phyloP scores from a whole-genome alignment of 2,797 vertebrate species.

The Garrulus glandarius region DNA sequence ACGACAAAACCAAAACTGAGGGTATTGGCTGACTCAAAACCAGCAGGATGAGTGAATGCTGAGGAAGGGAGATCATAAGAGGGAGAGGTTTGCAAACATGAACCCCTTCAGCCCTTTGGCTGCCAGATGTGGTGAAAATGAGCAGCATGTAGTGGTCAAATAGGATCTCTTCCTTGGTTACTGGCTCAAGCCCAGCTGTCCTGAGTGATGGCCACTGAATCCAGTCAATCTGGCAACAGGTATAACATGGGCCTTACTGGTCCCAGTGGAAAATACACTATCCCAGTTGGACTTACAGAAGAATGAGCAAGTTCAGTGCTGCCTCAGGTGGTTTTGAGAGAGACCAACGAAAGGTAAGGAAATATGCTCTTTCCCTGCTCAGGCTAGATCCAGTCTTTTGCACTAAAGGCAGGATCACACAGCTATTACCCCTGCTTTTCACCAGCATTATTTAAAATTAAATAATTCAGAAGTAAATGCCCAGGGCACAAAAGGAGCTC shows the following conservation, averaged over 20 bases:
- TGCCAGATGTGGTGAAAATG: neutral
- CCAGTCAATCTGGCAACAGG: neutral
- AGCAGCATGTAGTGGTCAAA: neutral
- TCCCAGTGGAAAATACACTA: neutral
- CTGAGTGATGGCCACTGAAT: neutral
- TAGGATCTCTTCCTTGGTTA: neutral
- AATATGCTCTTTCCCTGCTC: neutral
- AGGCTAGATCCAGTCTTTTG: neutral
- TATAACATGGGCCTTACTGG: neutral
- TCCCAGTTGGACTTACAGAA: neutral
- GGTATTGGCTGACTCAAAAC: neutral
- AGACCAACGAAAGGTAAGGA: neutral
- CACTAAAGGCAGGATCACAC: neutral
- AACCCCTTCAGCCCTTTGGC: neutral
- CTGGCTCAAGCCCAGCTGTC: neutral
- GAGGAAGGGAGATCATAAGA: neutral
- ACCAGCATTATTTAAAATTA: neutral
- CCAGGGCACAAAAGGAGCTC: neutral
- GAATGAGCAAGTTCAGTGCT: neutral
- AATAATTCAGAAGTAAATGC: neutral
- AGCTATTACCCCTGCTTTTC: neutral
- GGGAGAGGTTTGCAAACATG: neutral
- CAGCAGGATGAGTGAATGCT: neutral
- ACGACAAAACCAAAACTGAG: neutral
- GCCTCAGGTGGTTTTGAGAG: neutral